phyloP scores from a whole-genome alignment of 2,113 vertebrate genomes.

The Neoarius graeffei region DNA sequence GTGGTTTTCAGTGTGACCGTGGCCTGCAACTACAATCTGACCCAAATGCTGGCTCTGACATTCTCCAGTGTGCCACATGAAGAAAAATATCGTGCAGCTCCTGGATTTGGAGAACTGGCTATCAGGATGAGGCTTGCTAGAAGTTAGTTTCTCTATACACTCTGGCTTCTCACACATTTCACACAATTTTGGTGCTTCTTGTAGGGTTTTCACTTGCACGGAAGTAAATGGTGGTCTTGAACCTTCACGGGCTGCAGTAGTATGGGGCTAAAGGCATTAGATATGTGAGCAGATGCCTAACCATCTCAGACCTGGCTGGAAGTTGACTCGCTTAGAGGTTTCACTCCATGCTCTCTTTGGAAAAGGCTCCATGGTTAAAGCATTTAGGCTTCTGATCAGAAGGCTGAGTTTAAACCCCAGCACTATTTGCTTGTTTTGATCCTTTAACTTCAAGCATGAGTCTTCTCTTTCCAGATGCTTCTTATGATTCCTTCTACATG shows the following conservation, averaged over 20 bases:
- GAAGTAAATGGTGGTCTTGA: too few species aligned
- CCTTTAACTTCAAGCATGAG: too few species aligned
- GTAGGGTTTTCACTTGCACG: too few species aligned
- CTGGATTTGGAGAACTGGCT: constrained; percentile 62
- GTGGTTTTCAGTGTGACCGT: constrained; percentile 55
- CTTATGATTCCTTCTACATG: constrained; percentile 61
- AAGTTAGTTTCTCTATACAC: constrained; percentile 45
- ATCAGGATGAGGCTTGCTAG: constrained; percentile 67
- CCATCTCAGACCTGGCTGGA: too few species aligned
- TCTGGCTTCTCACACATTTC: too few species aligned
- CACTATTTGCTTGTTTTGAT: not conserved
- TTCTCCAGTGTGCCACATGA: constrained; percentile 54
- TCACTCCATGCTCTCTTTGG: too few species aligned
- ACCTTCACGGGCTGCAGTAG: too few species aligned
- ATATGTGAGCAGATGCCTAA: too few species aligned
- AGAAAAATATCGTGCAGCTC: constrained; percentile 55
- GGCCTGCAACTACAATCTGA: constrained; percentile 70
- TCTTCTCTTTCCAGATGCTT: constrained; percentile 57
- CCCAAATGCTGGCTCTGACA: constrained; percentile 46
- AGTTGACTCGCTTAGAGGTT: too few species aligned
- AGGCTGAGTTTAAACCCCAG: not conserved
- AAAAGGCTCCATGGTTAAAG: not conserved
- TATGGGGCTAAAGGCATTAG: too few species aligned
- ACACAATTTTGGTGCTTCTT: too few species aligned
- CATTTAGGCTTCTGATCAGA: not conserved